Evolutionary conservation across 2,888 invertebrate species (phyloP).

Genomic region (Blastobasis adustella): DNA sequence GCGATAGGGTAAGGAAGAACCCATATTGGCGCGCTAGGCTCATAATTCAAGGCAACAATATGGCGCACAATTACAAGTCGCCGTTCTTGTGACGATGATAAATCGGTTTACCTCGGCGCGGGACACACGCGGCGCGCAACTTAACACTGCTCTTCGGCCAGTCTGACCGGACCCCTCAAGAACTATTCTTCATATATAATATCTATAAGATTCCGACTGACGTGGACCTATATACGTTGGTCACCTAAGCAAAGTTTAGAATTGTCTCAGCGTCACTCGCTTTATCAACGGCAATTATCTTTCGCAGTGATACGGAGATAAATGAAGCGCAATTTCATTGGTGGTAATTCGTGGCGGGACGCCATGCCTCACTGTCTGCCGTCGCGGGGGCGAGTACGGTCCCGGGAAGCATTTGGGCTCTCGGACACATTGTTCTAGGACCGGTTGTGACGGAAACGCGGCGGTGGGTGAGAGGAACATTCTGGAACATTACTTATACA

Average conservation of each 20-base stretch:
- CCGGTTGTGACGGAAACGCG: constrained; percentile 65
- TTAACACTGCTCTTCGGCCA: neutral
- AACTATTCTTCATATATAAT: no score
- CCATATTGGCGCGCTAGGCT: constrained; percentile 38
- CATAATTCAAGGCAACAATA: constrained; percentile 69
- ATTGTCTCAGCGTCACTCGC: constrained; percentile 18
- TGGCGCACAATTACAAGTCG: constrained; percentile 67
- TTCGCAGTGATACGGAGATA: constrained; percentile 30
- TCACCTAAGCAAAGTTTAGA: constrained; percentile 1
- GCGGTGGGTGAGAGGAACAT: constrained; percentile 34
- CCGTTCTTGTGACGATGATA: constrained; percentile 65
- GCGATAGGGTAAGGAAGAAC: constrained; percentile 34
- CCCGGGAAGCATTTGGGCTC: constrained; percentile 52
- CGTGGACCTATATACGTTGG: constrained; percentile 4
- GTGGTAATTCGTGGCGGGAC: constrained; percentile 21
- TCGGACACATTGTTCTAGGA: constrained; percentile 61
- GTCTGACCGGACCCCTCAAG: neutral
- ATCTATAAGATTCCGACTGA: neutral
- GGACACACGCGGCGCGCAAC: constrained; percentile 35
- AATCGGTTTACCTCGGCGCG: constrained; percentile 58
- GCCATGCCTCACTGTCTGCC: constrained; percentile 15
- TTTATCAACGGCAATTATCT: constrained; percentile 34
- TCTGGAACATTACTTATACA: constrained; percentile 67
- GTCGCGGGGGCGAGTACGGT: constrained; percentile 39
- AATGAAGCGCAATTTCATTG: constrained; percentile 29